These are phyloP conservation scores for Poecile atricapillus DNA, from an alignment of 2,113 vertebrate genomes.

Conservation along the genomic window DNA sequence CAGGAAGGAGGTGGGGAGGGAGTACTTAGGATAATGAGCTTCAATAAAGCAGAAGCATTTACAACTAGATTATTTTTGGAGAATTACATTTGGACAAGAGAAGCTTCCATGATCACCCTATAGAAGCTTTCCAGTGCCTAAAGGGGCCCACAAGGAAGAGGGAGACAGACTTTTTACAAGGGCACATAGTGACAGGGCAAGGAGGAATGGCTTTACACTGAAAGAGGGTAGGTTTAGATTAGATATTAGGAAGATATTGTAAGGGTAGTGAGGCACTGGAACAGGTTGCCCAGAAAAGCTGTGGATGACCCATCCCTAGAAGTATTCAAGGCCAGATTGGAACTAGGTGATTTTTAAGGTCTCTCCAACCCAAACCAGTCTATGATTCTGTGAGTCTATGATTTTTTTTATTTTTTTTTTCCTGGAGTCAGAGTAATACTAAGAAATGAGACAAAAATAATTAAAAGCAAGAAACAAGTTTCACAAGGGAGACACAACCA, in stretches of 20 bases:
- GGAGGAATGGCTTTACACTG: neutral
- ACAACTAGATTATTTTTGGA: neutral
- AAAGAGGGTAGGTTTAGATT: neutral
- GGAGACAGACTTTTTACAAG: neutral
- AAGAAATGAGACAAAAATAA: neutral
- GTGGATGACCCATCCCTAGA: neutral
- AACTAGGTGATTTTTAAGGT: neutral
- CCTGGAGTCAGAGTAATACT: neutral
- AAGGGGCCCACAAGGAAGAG: neutral
- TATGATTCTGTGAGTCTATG: neutral
- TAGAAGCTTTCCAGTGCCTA: neutral
- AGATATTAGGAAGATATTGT: neutral
- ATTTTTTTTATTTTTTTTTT: neutral
- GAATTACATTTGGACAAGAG: neutral
- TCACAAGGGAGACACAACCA: neutral
- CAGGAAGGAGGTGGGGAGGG: neutral
- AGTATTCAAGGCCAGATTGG: neutral
- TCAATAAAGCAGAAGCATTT: neutral
- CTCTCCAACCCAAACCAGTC: neutral
- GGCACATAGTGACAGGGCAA: neutral
- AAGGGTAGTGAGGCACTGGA: neutral
- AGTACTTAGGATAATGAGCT: neutral
- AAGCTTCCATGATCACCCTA: neutral
- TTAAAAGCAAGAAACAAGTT: neutral
- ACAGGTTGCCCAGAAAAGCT: neutral